Evolutionary conservation across 2,797 vertebrate species (phyloP).

Genomic region (Mus spretus): DNA sequence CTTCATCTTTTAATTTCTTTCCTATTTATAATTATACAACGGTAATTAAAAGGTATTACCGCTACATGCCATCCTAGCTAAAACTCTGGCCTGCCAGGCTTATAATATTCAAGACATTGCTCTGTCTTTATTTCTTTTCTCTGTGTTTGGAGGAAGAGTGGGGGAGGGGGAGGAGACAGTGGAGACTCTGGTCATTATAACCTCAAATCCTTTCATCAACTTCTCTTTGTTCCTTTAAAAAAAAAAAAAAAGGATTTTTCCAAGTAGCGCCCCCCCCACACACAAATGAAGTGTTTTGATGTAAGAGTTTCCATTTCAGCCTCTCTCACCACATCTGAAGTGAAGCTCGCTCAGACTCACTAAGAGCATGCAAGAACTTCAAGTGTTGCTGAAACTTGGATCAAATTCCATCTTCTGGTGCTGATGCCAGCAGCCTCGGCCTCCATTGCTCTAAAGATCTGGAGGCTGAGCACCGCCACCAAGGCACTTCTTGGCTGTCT

Average conservation of each 20-base stretch:
- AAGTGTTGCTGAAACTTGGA: conserved; percentile 75
- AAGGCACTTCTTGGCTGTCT: background rate
- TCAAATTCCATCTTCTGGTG: conserved; percentile 59
- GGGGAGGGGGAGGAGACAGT: conserved; percentile 63
- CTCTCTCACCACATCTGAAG: conserved; percentile 83
- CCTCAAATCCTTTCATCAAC: conserved; percentile 81
- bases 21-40: conserved; percentile 84
- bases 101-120: conserved; percentile 75
- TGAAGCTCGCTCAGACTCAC: conserved; percentile 57
- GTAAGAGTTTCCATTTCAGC: conserved; percentile 85
- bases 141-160: conserved; percentile 70
- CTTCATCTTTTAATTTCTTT: conserved; percentile 86
- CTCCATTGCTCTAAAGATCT: conserved; percentile 23
- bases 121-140: conserved; percentile 78
- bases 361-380: conserved; percentile 72
- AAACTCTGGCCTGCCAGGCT: conserved; percentile 73
- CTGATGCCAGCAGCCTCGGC: conserved; percentile 39
- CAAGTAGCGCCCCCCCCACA: conserved; percentile 56
- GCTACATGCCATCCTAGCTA: conserved; percentile 74
- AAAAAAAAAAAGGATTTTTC: conserved; percentile 80
- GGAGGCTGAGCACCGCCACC: background rate
- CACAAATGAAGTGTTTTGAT: conserved; percentile 83
- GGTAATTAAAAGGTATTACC: conserved; percentile 84
- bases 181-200: conserved; percentile 82
- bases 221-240: conserved; percentile 80